Evolutionary conservation across 2,888 invertebrate species (phyloP), one percentile per base, ranked within the genome.

Genomic region (Baronia brevicornis): DNA sequence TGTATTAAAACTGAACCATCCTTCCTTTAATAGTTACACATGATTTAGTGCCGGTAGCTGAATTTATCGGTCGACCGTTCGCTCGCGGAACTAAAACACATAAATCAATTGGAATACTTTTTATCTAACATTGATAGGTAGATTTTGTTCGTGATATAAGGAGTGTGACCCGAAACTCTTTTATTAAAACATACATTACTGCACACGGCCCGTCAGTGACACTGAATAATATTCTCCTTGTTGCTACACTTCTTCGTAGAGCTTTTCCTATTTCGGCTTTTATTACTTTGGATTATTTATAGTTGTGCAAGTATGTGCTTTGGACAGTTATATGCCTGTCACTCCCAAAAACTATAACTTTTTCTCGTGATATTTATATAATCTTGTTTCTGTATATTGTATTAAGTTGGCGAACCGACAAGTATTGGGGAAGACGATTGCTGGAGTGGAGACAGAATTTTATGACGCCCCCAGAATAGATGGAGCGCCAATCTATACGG

Each of bases 121-220:
- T 64, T 58, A 65, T 69, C 69, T 77, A 75, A 74, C 75, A 77
- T 75, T 74, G 79, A 78, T 75, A 79, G 72, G 71, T 65, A 54
- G 74, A 72, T 68, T 64, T 66, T 71, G 62, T 63, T 51, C 46
- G 67, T 77, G 77, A 79, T 74, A 62, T 75, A 80, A 71, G 74
- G 67, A 70, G 69, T 62, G 71, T 63, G 72, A 75, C 71, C 75
- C 75, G 77, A 72, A 78, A 78, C 75, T 78, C 78, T 82, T 82
- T 82, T 82, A 82, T 84, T 82, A 82, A 82, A 79, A 75, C 82
- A 82, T 82, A 82, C 79, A 82, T 84, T 80, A 80, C 59, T 55
- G 60, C 64, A 67, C 79, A 64, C 80, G 77, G 68, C 78, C 61
- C 63, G 74, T 46, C 54, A 46, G 61, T 75, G 82, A 82, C 82